phyloP scores from a whole-genome alignment of 2,888 invertebrate species.

The Catocala sponsa region DNA sequence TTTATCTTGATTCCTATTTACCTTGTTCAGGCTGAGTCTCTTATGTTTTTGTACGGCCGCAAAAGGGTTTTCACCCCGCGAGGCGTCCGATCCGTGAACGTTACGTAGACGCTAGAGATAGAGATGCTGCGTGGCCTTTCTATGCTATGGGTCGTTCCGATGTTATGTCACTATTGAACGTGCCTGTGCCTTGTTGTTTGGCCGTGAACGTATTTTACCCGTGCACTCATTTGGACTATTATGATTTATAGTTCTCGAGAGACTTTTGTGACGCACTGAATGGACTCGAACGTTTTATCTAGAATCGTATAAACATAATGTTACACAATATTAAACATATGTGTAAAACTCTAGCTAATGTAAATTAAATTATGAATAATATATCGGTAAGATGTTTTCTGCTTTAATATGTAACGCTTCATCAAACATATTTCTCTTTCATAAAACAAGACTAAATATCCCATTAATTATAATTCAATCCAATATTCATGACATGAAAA shows the following conservation, averaged over 20 bases:
- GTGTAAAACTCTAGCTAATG: not conserved
- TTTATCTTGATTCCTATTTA: conserved; percentile 78
- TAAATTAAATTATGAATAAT: no score
- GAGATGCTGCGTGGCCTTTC: conserved; percentile 83
- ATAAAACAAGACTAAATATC: no score
- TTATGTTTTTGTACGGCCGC: conserved; percentile 77
- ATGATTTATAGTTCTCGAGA: conserved; percentile 60
- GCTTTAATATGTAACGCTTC: no score
- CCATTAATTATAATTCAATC: conserved; percentile 7
- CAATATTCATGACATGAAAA: conserved; percentile 3
- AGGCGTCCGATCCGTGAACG: conserved; percentile 69
- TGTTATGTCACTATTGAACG: conserved; percentile 85
- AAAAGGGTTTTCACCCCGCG: conserved; percentile 85
- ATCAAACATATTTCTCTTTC: no score
- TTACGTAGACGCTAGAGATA: conserved; percentile 82
- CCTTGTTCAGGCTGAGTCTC: conserved; percentile 71
- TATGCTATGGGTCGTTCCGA: conserved; percentile 77
- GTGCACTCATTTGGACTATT: conserved; percentile 66
- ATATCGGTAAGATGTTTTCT: no score
- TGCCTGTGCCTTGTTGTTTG: conserved; percentile 78
- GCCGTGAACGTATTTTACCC: conserved; percentile 78
- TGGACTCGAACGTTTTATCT: conserved; percentile 13
- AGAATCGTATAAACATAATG: not conserved
- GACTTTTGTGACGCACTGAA: conserved; percentile 54
- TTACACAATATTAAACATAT: not conserved